Base-by-base conservation (phyloP, 2,888 invertebrate species). In the Drosophila atripex region DNA sequence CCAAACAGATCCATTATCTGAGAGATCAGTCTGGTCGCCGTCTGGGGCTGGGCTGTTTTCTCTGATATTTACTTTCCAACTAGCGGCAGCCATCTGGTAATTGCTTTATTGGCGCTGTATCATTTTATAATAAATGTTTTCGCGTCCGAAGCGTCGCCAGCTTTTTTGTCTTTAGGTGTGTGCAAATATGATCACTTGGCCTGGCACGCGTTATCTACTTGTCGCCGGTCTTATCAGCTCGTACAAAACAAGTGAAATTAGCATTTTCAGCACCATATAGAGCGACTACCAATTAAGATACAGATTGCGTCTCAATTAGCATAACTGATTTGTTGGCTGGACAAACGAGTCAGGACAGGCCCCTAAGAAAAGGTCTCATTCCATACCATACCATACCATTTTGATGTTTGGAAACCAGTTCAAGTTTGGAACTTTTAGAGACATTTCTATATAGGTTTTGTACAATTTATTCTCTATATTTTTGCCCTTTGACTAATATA, bases 301-400 rank as follows among this genome's bases (percentile, higher is more conserved):
- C 71, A 35, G 68, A 71, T 68, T 71, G 52, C 46, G 39, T 35
- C 32, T 71, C 28, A 71, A 68, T 68, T 68, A 68, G 39, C 68
- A 71, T 68, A 71, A 45, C 21, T 38, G 45, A 38, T 64, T 64
- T 38, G 66, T 35, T 38, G 38, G 63, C 66, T n/a, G 35, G 35
- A n/a, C 0, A 38, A 66, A 66, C 66, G 38, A 46, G 64, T 38
- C 45, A 12, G 35, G 52, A 66, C 64, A 23, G 8, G 68, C 64
- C 64, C 68, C 68, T 66, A 51, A 18, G 28, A n/a, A 23, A 66
- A 16, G 35, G 28, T 28, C 28, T 28, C 25, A 25, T 25, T 1
- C 25, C 45, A 25, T 21, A 9, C 11, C 7, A 12, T 60, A 30
- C 25, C 45, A 25, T 21, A 9, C 11, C 7, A 12, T 60, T 39